Evolutionary conservation across 2,888 invertebrate species (phyloP).

Genomic region (Heterodera filipjevi): DNA sequence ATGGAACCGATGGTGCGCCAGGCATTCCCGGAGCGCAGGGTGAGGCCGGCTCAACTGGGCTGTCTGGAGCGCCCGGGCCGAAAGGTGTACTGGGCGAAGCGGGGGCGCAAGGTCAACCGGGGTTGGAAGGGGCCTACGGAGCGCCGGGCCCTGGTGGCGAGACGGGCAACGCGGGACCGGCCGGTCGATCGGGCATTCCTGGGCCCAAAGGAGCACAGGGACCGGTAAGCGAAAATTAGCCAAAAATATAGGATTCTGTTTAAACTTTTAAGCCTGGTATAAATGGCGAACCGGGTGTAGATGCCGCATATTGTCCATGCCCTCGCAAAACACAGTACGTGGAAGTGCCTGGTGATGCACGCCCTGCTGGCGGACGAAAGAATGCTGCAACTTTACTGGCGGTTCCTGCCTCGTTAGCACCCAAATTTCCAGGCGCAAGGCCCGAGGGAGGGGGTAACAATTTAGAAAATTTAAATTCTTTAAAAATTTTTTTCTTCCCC

Average conservation of each 20-base stretch:
- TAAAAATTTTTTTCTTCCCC: not conserved
- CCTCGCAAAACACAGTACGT: constrained; percentile 2
- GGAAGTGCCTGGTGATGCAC: not conserved
- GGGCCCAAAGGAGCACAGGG: not conserved
- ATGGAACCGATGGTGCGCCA: not conserved
- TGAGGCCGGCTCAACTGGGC: not conserved
- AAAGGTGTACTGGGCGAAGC: not conserved
- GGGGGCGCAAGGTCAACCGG: constrained; percentile 2
- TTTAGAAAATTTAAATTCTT: not conserved
- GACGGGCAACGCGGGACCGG: not conserved
- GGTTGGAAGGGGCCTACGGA: constrained; percentile 11
- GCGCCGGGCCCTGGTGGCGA: not conserved
- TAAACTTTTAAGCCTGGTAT: constrained; percentile 7
- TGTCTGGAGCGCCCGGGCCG: not conserved
- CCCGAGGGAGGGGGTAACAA: not conserved
- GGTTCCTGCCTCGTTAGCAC: too few relatives aligned
- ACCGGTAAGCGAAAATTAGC: too few relatives aligned
- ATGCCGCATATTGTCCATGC: constrained; percentile 22
- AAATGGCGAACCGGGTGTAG: constrained; percentile 7
- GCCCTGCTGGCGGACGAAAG: not conserved
- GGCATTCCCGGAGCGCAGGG: not conserved
- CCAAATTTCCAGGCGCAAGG: not conserved
- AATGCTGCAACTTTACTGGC: not conserved
- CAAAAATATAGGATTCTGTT: too few relatives aligned
- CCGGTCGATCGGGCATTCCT: not conserved